A percentile compares a stretch with the other conserved stretches of the same genome.
Evolutionary conservation across 2,888 invertebrate genomes (phyloP).

Genomic region (Euphydryas editha): DNA sequence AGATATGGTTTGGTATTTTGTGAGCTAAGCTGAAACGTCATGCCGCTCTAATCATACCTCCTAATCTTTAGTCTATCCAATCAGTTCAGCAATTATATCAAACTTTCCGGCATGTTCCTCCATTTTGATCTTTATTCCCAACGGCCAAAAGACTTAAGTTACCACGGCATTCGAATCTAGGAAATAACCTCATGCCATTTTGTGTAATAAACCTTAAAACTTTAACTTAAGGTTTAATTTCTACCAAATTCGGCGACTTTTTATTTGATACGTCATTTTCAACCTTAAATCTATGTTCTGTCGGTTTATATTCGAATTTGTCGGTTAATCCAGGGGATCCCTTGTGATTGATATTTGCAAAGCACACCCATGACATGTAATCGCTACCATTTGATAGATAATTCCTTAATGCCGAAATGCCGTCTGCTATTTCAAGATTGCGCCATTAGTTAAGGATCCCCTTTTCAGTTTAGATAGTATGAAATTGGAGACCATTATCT

Average conservation of each 20-base stretch:
- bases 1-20: not conserved
- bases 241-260: not conserved
- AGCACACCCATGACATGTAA: constrained; percentile 24
- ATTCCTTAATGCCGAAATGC: constrained; percentile 15
- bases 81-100: constrained; percentile 10
- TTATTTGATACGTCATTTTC: not conserved
- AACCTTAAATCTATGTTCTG: not conserved
- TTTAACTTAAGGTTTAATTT: not conserved
- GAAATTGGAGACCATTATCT: not conserved
- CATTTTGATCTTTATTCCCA: not conserved
- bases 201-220: not conserved
- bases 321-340: constrained; percentile 19
- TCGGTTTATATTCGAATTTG: not conserved
- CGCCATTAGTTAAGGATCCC: not conserved
- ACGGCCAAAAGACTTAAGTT: not conserved
- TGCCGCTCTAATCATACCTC: constrained; percentile 4
- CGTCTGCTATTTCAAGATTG: not conserved
- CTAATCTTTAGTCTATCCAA: constrained; percentile 10
- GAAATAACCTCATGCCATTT: not conserved
- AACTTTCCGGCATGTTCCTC: not conserved
- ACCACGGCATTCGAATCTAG: not conserved
- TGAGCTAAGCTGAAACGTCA: constrained; percentile 1
- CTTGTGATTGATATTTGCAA: constrained; percentile 39
- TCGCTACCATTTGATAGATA: constrained; percentile 23
- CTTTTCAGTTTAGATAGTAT: not conserved